phyloP scores from a whole-genome alignment of 2,797 vertebrate species.

The Microchirus variegatus region DNA sequence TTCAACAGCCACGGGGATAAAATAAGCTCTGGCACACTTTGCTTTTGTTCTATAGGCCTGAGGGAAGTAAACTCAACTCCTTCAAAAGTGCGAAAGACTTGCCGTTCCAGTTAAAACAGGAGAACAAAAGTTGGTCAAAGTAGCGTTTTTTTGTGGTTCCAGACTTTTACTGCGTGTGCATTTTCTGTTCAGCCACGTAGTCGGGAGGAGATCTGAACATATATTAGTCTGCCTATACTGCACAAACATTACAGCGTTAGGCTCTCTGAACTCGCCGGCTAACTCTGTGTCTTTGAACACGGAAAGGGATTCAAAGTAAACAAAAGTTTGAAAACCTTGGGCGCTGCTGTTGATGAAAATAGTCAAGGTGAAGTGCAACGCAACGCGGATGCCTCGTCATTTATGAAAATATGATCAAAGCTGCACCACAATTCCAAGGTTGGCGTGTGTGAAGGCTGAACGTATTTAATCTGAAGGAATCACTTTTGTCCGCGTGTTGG shows the following conservation, averaged over 20 bases:
- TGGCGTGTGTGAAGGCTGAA: not conserved
- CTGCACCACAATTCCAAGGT: not conserved
- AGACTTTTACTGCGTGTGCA: not conserved
- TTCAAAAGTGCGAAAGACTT: too few relatives aligned
- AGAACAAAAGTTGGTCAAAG: too few relatives aligned
- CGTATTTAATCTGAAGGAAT: not conserved
- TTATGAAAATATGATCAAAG: conserved; percentile 40
- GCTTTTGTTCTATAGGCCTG: too few relatives aligned
- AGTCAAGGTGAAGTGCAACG: conserved; percentile 25
- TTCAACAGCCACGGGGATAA: too few relatives aligned
- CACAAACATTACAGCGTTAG: not conserved
- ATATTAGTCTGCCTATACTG: not conserved
- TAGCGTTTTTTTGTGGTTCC: too few relatives aligned
- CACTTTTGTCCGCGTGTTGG: too few relatives aligned
- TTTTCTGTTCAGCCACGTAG: not conserved
- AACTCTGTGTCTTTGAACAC: conserved; percentile 27
- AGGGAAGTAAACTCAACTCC: too few relatives aligned
- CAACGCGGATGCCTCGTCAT: conserved; percentile 6
- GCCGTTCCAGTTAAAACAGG: too few relatives aligned
- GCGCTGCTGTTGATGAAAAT: conserved; percentile 29
- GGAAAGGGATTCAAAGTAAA: conserved; percentile 1
- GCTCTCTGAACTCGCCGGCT: conserved; percentile 35
- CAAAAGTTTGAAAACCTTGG: conserved; percentile 32
- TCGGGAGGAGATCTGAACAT: not conserved
- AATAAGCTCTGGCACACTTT: too few relatives aligned